Base-by-base conservation (phyloP, 1,140 invertebrate species). In the Ericerus pela region DNA sequence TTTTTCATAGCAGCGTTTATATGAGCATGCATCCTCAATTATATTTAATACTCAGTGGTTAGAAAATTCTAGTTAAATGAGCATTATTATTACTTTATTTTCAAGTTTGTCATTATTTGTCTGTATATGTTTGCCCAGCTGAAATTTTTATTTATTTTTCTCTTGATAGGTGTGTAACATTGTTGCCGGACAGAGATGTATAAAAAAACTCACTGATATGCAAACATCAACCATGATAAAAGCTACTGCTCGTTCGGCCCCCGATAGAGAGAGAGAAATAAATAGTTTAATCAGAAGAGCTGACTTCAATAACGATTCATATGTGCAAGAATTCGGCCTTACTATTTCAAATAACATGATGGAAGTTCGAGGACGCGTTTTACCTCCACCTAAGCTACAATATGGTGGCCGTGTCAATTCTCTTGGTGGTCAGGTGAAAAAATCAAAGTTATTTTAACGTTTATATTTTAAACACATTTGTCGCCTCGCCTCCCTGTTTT, bases 211-310 rank as follows among this genome's bases (percentile, higher is more conserved):
- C 38, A 99, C 96, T 20, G 96, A 99, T 66, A 96, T 97, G 88
- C 96, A 99, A 72, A 99, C 96, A 14, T 99, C 96, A 5, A 99
- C 96, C 1, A 99, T 99, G 96, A 99, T 99, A 66, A 99, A 99
- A 76, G 96, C 96, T 0, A 99, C 96, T 43, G 96, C 96, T 18
- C 79, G 96, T 55, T 72, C 71, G n/a, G 92, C 93, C n/a, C 94
- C 94, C 2, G 93, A 97, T 72, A 77, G 96, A 60, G 96, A 99
- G 73, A 80, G 92, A 18, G 96, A 99, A 74, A 99, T 99, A 59
- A 97, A 98, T 69, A 97, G 91, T 69, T 75, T 99, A 58, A 94
- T 96, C 22, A 80, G 89, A 53, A 83, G 95, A 63, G 95, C 96
- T 20, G 94, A 99, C 69, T 99, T 99, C 74, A 99, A 98, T 69